Evolutionary conservation across 2,888 invertebrate genomes (phyloP), one percentile per base, ranked within the genome.

Genomic region (Agonum fuliginosum): DNA sequence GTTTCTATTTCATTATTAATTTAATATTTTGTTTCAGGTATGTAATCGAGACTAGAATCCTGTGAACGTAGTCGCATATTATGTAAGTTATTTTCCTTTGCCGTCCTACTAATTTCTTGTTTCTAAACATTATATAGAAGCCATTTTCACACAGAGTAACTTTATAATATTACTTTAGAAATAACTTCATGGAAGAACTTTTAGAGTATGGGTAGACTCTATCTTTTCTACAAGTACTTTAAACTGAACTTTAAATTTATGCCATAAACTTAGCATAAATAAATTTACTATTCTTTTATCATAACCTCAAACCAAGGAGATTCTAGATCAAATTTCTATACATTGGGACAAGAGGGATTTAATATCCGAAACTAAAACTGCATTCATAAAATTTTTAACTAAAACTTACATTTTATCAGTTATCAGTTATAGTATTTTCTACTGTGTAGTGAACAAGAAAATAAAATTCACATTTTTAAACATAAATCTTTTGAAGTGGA

Each of bases 171-270:
- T 62, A 62, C 58, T 62, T 51, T 62, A 62, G 30, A 27, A 62
- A 62, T 62, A 62, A 34, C 58, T 62, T 62, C 14, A 54, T 54
- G 54, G 22, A 27, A 27, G 27, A 58, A 62, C 27, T 62, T 30
- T 30, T 62, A 17, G 30, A 62, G 58, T 62, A 30, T 62, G 24
- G 58, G 30, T 8, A 30, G 27, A 62, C 58, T 54, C 22, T 62
- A 62, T 62, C 58, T 62, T 62, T 58, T 62, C 58, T 24, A 5
- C 30, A 62, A 62, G 58, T 62, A 30, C 58, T 62, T 62, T 30
- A 62, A 62, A 17, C 12, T 17, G 12, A 62, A 62, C 58, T 62
- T 62, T 62, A 62, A 62, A 62, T 62, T 62, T 62, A 62, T 62
- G 14, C 58, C 58, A 20, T 24, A 48, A 62, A 62, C 30, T 62